Evolutionary conservation across 2,113 vertebrate genomes (phyloP).

Genomic region (Paraplagusia blochii): DNA sequence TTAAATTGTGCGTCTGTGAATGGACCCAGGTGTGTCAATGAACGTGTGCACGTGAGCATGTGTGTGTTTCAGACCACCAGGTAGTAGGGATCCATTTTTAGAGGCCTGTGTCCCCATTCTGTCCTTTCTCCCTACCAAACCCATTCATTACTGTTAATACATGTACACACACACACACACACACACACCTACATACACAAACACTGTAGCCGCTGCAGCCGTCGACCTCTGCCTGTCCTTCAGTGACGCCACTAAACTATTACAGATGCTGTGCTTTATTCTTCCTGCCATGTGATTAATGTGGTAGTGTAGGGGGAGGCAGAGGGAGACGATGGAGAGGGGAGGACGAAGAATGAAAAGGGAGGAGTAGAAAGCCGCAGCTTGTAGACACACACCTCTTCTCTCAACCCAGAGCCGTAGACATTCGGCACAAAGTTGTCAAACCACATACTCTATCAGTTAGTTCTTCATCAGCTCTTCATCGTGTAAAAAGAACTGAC

Average conservation of each 20-base stretch:
- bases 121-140: constrained; percentile 69
- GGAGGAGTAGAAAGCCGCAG: constrained; percentile 10
- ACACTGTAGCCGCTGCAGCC: constrained; percentile 15
- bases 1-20: not conserved
- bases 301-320: constrained; percentile 60
- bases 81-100: constrained; percentile 72
- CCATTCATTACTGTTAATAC: constrained; percentile 71
- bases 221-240: constrained; percentile 68
- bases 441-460: constrained; percentile 28
- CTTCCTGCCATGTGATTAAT: constrained; percentile 66
- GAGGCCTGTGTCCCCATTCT: constrained; percentile 67
- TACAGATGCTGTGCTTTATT: constrained; percentile 69
- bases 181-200: constrained; percentile 11
- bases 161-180: constrained; percentile 26
- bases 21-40: not conserved
- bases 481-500: too few species aligned
- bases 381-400: constrained; percentile 6
- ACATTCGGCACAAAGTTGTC: constrained; percentile 12
- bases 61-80: constrained; percentile 38
- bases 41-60: too few species aligned
- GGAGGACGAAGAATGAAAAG: constrained; percentile 16
- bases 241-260: constrained; percentile 60
- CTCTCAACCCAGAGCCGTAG: not conserved
- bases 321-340: constrained; percentile 58
- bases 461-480: not conserved